Base-by-base conservation (phyloP, 2,797 vertebrate species). In the Triplophysa yarkandensis region DNA sequence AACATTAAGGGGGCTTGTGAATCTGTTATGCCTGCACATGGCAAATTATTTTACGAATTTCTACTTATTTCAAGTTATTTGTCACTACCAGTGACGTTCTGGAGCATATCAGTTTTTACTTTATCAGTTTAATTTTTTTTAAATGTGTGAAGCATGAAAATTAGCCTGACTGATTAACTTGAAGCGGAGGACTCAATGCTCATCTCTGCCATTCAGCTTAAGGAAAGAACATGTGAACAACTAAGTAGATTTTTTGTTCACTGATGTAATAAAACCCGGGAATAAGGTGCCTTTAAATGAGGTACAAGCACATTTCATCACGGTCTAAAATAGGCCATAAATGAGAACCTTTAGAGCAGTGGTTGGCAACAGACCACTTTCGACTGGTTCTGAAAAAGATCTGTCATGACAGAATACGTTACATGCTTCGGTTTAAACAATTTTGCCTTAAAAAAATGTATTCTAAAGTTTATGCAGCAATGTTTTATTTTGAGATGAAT, bases 1-100 rank as follows among this genome's bases (percentile, higher is more conserved):
- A 71, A 63, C 62, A 71, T 68, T 66, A 57, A 58, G 61, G 23
- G 32, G 63, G 55, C 30, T 50, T 6, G 14, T 69, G 27, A 48
- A 55, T 44, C 46, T 30, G 2, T 30, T 19, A 21, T n/a, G 13
- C 61, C 52, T n/a, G 65, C 52, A n/a, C 11, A 16, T 19, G 44
- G 17, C 4, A 54, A 65, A 64, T n/a, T 19, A 46, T 70, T 34
- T 34, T 60, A 23, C 55, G 13, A 48, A 28, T 46, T 71, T 3
- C 1, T 27, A 16, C 44, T n/a, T 10, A 36, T 13, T 36, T 11
- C 9, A 63, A 16, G 30, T 52, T n/a, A 61, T 71, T 27, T n/a
- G 50, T 39, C 66, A 27, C 48, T 52, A 21, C 17, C 25, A 39
- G 23, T 27, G 14, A 21, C 2, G 21, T 25, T 52, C 21, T 68